Conservation (phyloP, 92 coral and sea anemone species). For the Zoanthus sansibaricus region DNA sequence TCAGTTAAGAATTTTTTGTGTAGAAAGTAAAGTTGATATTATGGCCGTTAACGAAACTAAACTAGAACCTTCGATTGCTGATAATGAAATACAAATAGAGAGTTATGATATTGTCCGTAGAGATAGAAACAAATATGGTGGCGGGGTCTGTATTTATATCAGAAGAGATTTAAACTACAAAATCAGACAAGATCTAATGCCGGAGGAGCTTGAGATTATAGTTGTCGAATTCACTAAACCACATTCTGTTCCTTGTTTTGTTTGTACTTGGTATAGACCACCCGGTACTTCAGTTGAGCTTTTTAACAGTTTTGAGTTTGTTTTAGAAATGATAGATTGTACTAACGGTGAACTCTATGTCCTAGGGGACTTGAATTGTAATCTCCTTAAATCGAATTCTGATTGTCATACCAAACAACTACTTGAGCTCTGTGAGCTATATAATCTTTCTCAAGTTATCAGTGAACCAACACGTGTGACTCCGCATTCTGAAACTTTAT, state of each 20-base stretch:
- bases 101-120: slow-evolving; percentile 15
- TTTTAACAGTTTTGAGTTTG: slow-evolving; percentile 18
- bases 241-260: slow-evolving; percentile 6
- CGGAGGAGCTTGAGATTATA: slow-evolving; percentile 9
- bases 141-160: slow-evolving; percentile 5
- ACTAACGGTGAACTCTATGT: slow-evolving; percentile 19
- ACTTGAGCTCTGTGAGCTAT: slow-evolving; percentile 30
- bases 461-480: slow-evolving; percentile 30
- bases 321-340: slow-evolving; percentile 6
- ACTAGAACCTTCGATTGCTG: not conserved
- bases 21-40: slow-evolving; percentile 3
- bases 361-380: slow-evolving; percentile 12
- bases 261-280: slow-evolving; percentile 19
- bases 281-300: slow-evolving; percentile 6
- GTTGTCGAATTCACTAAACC: slow-evolving; percentile 1
- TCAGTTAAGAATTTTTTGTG: slow-evolving; percentile 15
- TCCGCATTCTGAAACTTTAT: slow-evolving; percentile 15
- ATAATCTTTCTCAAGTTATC: not conserved
- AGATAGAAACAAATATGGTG: slow-evolving; percentile 26
- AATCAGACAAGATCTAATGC: slow-evolving; percentile 2
- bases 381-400: not conserved
- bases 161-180: not conserved
- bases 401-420: slow-evolving; percentile 17
- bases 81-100: not conserved
- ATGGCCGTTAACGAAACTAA: slow-evolving; percentile 18